phyloP scores from a whole-genome alignment of 1,140 invertebrate genomes.

The Luehdorfia chinensis region DNA sequence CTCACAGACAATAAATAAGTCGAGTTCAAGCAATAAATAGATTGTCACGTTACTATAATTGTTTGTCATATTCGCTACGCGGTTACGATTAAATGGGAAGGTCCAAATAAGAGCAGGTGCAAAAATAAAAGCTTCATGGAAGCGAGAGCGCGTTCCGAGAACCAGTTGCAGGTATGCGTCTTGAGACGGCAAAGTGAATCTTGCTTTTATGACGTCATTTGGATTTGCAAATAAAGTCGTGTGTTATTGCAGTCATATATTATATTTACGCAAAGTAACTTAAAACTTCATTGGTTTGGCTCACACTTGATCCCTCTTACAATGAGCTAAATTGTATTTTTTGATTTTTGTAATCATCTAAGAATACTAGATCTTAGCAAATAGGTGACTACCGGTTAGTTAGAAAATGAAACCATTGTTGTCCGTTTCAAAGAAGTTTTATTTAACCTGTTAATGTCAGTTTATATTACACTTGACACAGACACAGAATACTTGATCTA shows the following conservation, averaged over 20 bases:
- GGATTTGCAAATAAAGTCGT: constrained; percentile 25
- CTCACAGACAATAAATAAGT: constrained; percentile 12
- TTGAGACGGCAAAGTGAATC: constrained; percentile 37
- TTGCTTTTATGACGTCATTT: constrained; percentile 44
- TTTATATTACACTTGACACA: no score
- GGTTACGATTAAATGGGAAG: constrained; percentile 56
- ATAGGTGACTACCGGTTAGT: no score
- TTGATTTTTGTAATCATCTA: no score
- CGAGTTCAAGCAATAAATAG: constrained; percentile 28
- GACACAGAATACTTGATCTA: no score
- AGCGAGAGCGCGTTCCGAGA: constrained; percentile 55
- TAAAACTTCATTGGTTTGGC: no score
- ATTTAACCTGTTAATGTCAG: no score
- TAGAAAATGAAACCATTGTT: no score
- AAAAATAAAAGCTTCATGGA: constrained; percentile 47
- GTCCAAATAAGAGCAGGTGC: constrained; percentile 58
- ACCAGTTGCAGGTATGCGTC: constrained; percentile 39
- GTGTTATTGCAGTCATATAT: constrained; percentile 4
- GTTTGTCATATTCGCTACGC: constrained; percentile 51
- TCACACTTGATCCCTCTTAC: neutral
- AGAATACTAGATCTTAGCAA: no score
- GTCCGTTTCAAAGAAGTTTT: no score
- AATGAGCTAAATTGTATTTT: no score
- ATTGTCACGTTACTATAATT: constrained; percentile 55
- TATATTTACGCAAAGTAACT: neutral